A percentile compares a stretch with the other conserved stretches of the same genome.
Evolutionary conservation across 1,140 invertebrate genomes (phyloP).

Genomic region (Hesperophylax magnus): DNA sequence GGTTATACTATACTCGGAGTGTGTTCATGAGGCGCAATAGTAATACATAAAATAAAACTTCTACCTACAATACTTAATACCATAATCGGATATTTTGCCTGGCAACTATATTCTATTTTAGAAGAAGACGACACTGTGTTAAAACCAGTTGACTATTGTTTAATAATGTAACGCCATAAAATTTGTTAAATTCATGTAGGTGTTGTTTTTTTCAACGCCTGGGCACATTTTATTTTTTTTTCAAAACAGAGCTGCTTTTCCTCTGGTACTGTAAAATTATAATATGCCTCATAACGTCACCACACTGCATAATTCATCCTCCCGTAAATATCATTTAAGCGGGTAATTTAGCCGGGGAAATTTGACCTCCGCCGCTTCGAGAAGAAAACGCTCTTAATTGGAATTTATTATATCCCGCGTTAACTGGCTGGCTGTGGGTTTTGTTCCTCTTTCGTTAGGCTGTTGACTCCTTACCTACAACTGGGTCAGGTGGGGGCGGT

Average conservation of each 20-base stretch:
- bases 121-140: background rate
- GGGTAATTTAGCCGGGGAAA: conserved; percentile 49
- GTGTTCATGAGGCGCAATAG: too few relatives aligned
- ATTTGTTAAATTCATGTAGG: background rate
- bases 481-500: background rate
- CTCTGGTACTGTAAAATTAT: background rate
- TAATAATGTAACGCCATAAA: background rate
- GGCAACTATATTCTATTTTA: too few relatives aligned
- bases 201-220: background rate
- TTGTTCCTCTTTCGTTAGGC: conserved; percentile 32
- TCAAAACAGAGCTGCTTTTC: background rate
- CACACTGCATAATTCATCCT: conserved; percentile 49
- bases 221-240: background rate
- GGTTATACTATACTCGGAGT: too few relatives aligned
- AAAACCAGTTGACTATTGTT: background rate
- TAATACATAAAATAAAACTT: too few relatives aligned
- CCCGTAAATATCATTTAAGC: conserved; percentile 53
- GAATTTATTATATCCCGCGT: conserved; percentile 53
- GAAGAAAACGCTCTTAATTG: conserved; percentile 52
- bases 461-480: background rate
- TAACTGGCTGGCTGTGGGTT: conserved; percentile 29
- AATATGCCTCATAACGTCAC: background rate
- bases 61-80: too few relatives aligned
- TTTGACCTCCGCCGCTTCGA: conserved; percentile 8
- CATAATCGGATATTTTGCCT: too few relatives aligned